These are phyloP conservation scores for Lagorchestes hirsutus DNA, from an alignment of 2,797 vertebrate genomes.

Conservation along the genomic window DNA sequence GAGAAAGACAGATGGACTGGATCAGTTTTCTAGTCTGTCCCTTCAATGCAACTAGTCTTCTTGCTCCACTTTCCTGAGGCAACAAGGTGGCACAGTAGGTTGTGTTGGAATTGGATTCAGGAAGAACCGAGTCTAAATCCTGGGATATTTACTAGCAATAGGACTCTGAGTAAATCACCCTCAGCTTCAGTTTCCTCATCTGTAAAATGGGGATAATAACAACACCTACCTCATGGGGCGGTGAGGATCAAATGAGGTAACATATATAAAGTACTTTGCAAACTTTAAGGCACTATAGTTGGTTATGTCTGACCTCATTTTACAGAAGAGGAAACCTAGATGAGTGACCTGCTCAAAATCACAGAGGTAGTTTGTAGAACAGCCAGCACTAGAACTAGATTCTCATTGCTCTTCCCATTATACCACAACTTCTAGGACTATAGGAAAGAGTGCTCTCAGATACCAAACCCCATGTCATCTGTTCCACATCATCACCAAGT, in stretches of 20 bases:
- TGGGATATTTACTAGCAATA: background rate
- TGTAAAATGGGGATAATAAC: background rate
- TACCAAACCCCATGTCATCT: conserved; percentile 28
- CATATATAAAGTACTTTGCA: too few species aligned
- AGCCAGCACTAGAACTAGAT: background rate
- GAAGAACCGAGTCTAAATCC: background rate
- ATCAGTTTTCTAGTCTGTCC: background rate
- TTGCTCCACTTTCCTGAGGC: conserved; percentile 13
- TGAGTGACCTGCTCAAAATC: background rate
- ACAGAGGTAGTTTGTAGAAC: background rate
- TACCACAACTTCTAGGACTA: background rate
- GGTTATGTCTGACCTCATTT: background rate
- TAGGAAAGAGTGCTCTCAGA: conserved; percentile 53
- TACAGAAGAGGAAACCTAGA: background rate
- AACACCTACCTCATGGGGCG: background rate
- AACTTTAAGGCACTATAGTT: background rate
- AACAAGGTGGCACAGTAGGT: background rate
- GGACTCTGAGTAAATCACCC: background rate
- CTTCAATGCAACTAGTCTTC: background rate
- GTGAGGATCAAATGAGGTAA: background rate
- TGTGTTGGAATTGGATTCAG: background rate
- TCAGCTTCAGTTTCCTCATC: background rate
- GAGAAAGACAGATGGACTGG: background rate
- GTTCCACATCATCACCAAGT: background rate
- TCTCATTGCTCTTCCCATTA: conserved; percentile 15